Evolutionary conservation across 2,797 vertebrate genomes (phyloP), one percentile per base, ranked within the genome.

Genomic region (Vultur gryphus): DNA sequence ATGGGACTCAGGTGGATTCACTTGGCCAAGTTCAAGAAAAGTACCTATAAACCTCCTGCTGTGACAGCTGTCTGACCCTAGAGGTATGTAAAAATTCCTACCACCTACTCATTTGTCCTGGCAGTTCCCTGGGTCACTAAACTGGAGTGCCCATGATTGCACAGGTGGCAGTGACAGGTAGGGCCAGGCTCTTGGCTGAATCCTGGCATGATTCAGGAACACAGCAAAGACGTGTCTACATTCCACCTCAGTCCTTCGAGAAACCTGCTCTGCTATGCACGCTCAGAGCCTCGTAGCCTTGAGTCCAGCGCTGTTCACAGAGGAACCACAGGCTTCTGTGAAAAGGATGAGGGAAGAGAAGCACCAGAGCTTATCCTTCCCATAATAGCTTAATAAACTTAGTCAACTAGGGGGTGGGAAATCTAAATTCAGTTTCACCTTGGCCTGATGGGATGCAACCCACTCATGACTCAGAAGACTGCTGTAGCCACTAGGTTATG

Each of bases 251-350:
- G 65, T 71, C 61, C 69, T 62, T 5, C 11, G 26, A 87, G 64
- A 83, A 88, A 11, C 37, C 19, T 28, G 4, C 44, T 48, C 19
- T 87, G 62, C 51, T 7, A 0, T 48, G 67, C 31, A 57, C 0
- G 1, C 58, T 72, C 1, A 0, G 41, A 76, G 43, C 59, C 51
- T 85, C 2, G 2, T 37, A 46, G 48, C 3, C 1, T 19, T 20
- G n/a, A 75, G 28, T 70, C 28, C 29, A 33, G 69, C 3, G 3
- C 11, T 52, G 48, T 44, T 71, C 66, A 52, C 28, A 79, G 73
- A 48, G 49, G 90, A 91, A 65, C 6, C 33, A 28, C 39, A 80
- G 70, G 44, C 13, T 93, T 69, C 64, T 83, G 25, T 72, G 67
- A 8, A 69, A 77, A 80, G 7, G 6, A 24, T n/a, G 23, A 67